Base-by-base conservation (phyloP, 2,888 invertebrate species). In the Aquatica leii region DNA sequence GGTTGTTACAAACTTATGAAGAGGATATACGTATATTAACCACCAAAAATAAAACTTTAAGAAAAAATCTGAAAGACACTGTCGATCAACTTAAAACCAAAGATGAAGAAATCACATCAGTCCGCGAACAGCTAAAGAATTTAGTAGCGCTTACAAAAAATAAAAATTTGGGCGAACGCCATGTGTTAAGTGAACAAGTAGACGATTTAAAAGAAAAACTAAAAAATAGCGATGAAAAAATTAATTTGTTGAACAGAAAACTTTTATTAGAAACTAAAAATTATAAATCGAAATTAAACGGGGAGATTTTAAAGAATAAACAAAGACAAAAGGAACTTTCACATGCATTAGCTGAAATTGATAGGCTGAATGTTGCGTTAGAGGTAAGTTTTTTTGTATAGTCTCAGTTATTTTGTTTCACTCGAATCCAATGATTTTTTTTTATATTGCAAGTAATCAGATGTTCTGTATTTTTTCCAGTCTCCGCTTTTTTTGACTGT, bases 11-110 rank as follows among this genome's bases (percentile, higher is more conserved):
- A 78, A 88, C 91, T 0, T 92, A 93, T 78, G 88, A 87, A 65
- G 93, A 93, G 76, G 93, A 94, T 81, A 83, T 92, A 58, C 84
- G 92, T 53, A 84, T 90, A 12, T 86, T 92, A 78, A 89, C 90
- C 73, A 83, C 86, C 43, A 89, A 87, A 77, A 88, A 86, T 78
- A 91, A 90, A 71, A 88, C 87, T 69, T 77, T 93, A 56, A 89
- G 88, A 72, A 82, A 82, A 56, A 86, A 86, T 68, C 84, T 86
- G 72, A 88, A 86, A 73, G 90, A 90, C 48, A 82, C 85, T n/a
- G 82, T 84, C 21, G 86, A 86, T 66, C 86, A 86, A 72, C 75
- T 92, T 9, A 92, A 92, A 74, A 87, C 87, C 58, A 87, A 88
- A 69, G 92, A 92, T 67, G 83, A 86, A 66, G 88, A 91, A 74